Percentiles rank a stretch among this genome's conserved stretches.
Conservation (phyloP, 2,888 invertebrate species). For the Endotricha flammealis region DNA sequence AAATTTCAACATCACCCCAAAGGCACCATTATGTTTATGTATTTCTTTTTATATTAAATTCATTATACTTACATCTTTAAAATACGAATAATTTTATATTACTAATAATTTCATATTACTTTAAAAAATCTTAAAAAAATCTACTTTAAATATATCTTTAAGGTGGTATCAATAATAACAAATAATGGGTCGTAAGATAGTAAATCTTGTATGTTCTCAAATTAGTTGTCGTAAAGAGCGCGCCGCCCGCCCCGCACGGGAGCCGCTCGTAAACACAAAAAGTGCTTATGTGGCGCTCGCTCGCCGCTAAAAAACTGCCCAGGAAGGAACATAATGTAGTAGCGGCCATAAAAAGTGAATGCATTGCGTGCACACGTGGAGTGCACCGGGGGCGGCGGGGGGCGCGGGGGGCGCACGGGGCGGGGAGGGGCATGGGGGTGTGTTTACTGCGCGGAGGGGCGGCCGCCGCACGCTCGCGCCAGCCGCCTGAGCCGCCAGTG, state of each 20-base stretch:
- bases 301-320: slow-evolving; percentile 59
- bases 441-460: slow-evolving; percentile 69
- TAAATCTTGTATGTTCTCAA: slow-evolving; percentile 41
- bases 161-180: slow-evolving; percentile 4
- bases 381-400: slow-evolving; percentile 45
- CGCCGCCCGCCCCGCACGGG: slow-evolving; percentile 52
- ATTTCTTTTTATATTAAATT: no score
- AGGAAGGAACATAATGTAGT: slow-evolving; percentile 74
- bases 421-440: slow-evolving; percentile 45
- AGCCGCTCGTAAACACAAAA: slow-evolving; percentile 71
- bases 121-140: neutral
- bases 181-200: slow-evolving; percentile 12
- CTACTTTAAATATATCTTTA: slow-evolving; percentile 1
- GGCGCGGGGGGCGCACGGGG: slow-evolving; percentile 24
- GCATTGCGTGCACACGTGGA: slow-evolving; percentile 74
- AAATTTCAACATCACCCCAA: no score
- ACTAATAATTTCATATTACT: no score
- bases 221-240: slow-evolving; percentile 58
- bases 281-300: slow-evolving; percentile 71
- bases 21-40: no score
- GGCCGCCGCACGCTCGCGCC: slow-evolving; percentile 40
- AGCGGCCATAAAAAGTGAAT: slow-evolving; percentile 73
- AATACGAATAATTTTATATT: no score
- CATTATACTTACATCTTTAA: no score
- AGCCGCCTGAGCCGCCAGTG: slow-evolving; percentile 67